Evolutionary conservation across 2,888 invertebrate species (phyloP).

Genomic region (Trichopria drosophilae): DNA sequence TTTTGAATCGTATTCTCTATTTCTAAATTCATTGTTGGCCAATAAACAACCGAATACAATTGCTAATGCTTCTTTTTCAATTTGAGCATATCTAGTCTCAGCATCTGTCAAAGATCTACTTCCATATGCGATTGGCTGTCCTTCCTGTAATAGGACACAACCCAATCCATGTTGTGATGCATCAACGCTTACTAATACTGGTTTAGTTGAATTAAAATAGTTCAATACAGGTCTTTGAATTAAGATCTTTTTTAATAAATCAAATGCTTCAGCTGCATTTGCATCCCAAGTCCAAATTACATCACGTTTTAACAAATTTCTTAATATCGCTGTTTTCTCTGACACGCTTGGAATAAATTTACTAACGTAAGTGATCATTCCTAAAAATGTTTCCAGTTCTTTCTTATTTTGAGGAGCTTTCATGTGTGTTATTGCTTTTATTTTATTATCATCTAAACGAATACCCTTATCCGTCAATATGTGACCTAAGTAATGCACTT

Average conservation of each 20-base stretch:
- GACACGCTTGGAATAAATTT: constrained; percentile 42
- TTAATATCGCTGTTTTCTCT: constrained; percentile 27
- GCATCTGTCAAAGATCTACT: constrained; percentile 38
- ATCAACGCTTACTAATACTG: constrained; percentile 29
- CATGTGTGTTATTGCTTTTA: constrained; percentile 37
- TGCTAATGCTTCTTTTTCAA: constrained; percentile 42
- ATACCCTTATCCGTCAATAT: no score
- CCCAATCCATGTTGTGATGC: constrained; percentile 29
- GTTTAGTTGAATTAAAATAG: constrained; percentile 25
- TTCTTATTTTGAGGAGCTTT: constrained; percentile 32
- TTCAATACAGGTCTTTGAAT: constrained; percentile 22
- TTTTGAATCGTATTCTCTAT: constrained; percentile 21
- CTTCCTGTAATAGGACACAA: constrained; percentile 38
- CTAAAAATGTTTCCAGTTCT: constrained; percentile 39
- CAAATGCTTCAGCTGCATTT: constrained; percentile 37
- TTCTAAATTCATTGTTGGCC: constrained; percentile 29
- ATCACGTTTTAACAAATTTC: constrained; percentile 39
- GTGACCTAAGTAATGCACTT: no score
- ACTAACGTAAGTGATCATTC: constrained; percentile 40
- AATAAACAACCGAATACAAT: constrained; percentile 35
- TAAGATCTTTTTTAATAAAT: constrained; percentile 33
- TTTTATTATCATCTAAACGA: constrained; percentile 32
- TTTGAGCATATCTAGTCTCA: constrained; percentile 41
- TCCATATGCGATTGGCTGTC: constrained; percentile 38
- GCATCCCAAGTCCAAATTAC: constrained; percentile 39